These are phyloP conservation scores for Potorous gilbertii DNA, from an alignment of 2,797 vertebrate genomes.

Conservation along the genomic window DNA sequence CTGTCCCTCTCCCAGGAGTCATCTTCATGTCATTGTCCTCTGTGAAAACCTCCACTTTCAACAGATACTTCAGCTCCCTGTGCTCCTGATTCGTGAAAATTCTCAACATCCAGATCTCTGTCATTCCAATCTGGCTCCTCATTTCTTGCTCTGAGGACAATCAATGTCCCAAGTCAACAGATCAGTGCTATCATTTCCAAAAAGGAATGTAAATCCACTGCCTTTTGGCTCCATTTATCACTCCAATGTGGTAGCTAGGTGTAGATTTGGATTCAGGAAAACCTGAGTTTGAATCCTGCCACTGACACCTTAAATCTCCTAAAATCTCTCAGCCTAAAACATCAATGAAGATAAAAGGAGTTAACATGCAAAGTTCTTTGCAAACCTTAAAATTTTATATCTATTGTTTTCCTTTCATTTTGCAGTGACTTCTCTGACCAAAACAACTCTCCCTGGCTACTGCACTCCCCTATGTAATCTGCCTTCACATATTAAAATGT, in stretches of 20 bases:
- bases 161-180: not conserved
- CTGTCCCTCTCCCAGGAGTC: not conserved
- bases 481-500: not conserved
- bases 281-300: not conserved
- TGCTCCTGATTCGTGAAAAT: not conserved
- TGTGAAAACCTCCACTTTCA: not conserved
- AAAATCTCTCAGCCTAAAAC: not conserved
- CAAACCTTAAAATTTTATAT: not conserved
- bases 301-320: not conserved
- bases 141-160: not conserved
- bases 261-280: not conserved
- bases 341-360: not conserved
- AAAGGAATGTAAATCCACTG: not conserved
- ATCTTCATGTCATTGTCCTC: not conserved
- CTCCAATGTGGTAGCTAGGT: not conserved
- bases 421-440: not conserved
- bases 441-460: not conserved
- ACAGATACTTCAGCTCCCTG: not conserved
- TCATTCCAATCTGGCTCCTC: not conserved
- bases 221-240: not conserved
- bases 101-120: not conserved
- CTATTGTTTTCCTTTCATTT: not conserved
- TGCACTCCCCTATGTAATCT: not conserved
- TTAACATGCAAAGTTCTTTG: not conserved
- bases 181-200: not conserved